Evolutionary conservation across 2,797 vertebrate species (phyloP).

Genomic region (Borostomias antarcticus): DNA sequence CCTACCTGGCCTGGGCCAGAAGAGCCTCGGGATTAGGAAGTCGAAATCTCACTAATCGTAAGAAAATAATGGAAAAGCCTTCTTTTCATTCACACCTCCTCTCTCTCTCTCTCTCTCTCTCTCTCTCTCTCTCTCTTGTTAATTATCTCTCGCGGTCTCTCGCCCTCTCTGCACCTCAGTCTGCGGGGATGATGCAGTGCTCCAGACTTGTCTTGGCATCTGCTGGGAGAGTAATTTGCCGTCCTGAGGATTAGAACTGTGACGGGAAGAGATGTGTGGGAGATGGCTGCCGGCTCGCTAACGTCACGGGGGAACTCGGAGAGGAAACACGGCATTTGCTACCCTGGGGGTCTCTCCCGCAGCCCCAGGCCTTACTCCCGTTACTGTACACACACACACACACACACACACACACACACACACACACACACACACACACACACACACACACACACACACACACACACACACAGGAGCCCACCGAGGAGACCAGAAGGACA

Average conservation of each 20-base stretch:
- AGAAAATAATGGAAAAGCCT: neutral
- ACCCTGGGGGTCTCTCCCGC: neutral
- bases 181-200: neutral
- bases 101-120: too few species aligned
- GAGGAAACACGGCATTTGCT: too few species aligned
- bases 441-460: conserved; percentile 10
- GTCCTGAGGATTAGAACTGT: conserved; percentile 20
- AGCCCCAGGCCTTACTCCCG: neutral
- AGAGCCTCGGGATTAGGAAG: conserved; percentile 1
- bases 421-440: conserved; percentile 1
- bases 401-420: conserved; percentile 14
- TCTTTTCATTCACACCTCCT: too few species aligned
- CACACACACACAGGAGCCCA: neutral
- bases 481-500: conserved; percentile 2
- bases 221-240: conserved; percentile 12
- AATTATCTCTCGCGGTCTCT: too few species aligned
- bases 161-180: too few species aligned
- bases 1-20: neutral
- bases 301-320: conserved; percentile 17
- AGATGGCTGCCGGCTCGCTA: too few species aligned
- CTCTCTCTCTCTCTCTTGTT: too few species aligned
- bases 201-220: conserved; percentile 13
- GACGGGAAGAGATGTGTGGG: conserved; percentile 10
- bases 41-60: conserved; percentile 11
- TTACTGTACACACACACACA: neutral